Evolutionary conservation across 2,797 vertebrate genomes (phyloP), one percentile per base, ranked within the genome.

Genomic region (Lagodon rhomboides): DNA sequence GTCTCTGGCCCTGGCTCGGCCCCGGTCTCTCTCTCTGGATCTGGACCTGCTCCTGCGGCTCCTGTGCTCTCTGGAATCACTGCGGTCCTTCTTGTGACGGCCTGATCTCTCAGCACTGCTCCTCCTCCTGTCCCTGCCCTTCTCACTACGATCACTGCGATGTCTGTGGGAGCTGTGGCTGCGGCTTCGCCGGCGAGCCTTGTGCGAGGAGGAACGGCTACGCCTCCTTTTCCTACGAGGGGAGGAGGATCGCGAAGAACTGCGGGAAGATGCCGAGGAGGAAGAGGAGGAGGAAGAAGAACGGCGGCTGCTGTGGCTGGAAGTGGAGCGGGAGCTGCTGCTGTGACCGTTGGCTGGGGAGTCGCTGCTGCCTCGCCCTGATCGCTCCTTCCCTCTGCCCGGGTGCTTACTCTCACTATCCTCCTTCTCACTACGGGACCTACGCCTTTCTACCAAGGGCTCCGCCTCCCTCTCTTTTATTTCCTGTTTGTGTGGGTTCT

Each of bases 191-290:
- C 97, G 97, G 12, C 95, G 92, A 12, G 92, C 91, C 88, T 97
- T 98, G 77, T 91, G 92, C 9, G 97, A 95, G 0, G 96, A 96
- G 0, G 98, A 98, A 68, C 96, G 96, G 64, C 97, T 98, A 77
- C 95, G 97, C 77, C 97, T 96, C 69, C 96, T 96, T 72, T 98
- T 99, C 91, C 97, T 96, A 84, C 95, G 96, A 22, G 97, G 97
- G 61, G 97, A 98, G 71, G 97, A 98, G 60, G 97, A 98, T 75
- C 91, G 96, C 0, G 97, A 98, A 72, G 98, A 98, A 79, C 97
- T 97, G 74, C 94, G 96, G 67, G 97, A 98, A 43, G 97, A 98
- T 25, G 93, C 95, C 30, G 98, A 97, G 83, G 98, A 98, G 15
- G 94, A 96, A 27, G 97, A 98, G 3, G 97, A 99, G 0, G 97